These are phyloP conservation scores for Ophonus ardosiacus DNA, from an alignment of 2,888 invertebrate species.

Conservation along the genomic window DNA sequence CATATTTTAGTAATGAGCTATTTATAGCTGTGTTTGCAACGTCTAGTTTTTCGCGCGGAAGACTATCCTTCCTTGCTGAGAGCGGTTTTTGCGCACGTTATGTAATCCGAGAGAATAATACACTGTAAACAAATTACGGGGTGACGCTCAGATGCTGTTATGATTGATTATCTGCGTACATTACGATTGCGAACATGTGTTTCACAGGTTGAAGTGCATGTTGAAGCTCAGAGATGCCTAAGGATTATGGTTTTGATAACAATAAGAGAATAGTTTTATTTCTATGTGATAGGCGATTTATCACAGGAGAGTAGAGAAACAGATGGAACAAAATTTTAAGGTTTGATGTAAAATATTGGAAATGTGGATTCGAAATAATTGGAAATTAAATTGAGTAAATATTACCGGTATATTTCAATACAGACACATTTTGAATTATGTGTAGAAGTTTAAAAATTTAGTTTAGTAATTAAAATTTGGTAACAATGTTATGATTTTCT, in stretches of 20 bases:
- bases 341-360: no score
- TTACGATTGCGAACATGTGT: conserved; percentile 39
- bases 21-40: conserved; percentile 32
- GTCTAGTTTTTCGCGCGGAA: conserved; percentile 13
- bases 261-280: neutral
- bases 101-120: conserved; percentile 40
- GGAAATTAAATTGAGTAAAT: no score
- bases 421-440: no score
- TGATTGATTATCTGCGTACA: conserved; percentile 45
- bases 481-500: no score
- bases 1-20: conserved; percentile 42
- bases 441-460: no score
- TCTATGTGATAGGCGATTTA: neutral
- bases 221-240: neutral
- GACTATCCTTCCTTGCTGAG: neutral
- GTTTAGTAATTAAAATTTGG: no score
- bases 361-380: no score
- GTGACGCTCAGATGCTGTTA: conserved; percentile 23
- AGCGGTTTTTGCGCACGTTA: conserved; percentile 13
- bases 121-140: conserved; percentile 44
- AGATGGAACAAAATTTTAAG: no score
- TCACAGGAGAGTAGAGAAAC: no score
- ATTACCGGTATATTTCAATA: no score
- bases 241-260: neutral
- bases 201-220: conserved; percentile 26